Percentiles rank a stretch among this genome's conserved stretches.
Conservation (phyloP, 1,140 invertebrate species). For the Coenobita brevimanus region DNA sequence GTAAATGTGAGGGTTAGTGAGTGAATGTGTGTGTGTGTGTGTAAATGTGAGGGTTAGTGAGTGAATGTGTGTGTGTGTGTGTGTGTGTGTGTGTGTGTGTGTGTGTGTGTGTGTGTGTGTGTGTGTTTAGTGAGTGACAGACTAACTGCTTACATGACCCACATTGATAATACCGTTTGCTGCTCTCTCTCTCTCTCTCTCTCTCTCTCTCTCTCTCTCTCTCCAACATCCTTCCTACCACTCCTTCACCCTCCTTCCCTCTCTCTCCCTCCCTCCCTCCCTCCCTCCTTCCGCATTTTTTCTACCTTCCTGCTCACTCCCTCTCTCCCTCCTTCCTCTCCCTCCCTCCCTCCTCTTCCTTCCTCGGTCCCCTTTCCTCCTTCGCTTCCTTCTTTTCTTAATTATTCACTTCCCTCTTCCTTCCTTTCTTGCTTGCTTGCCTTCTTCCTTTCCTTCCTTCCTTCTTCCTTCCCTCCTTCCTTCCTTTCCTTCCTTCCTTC, state of each 20-base stretch:
- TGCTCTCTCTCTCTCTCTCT: too few species aligned
- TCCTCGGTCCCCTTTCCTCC: background rate
- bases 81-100: background rate
- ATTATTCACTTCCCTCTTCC: background rate
- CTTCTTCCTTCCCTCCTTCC: too few species aligned
- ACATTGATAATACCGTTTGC: background rate
- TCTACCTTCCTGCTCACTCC: background rate
- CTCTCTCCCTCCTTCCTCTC: conserved; percentile 16
- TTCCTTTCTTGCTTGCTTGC: background rate
- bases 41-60: background rate
- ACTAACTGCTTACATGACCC: too few species aligned
- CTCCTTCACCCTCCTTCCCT: conserved; percentile 23
- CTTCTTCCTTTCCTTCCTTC: background rate
- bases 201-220: too few species aligned
- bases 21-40: background rate
- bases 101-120: background rate
- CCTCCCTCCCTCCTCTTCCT: background rate
- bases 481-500: too few species aligned
- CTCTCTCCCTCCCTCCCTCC: conserved; percentile 35
- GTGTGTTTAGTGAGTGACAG: too few species aligned
- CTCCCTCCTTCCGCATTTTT: conserved; percentile 22
- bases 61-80: background rate
- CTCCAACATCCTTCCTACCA: background rate
- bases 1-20: background rate
- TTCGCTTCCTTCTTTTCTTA: background rate